Conservation (phyloP, 2,888 invertebrate species). For the Endotricha flammealis region DNA sequence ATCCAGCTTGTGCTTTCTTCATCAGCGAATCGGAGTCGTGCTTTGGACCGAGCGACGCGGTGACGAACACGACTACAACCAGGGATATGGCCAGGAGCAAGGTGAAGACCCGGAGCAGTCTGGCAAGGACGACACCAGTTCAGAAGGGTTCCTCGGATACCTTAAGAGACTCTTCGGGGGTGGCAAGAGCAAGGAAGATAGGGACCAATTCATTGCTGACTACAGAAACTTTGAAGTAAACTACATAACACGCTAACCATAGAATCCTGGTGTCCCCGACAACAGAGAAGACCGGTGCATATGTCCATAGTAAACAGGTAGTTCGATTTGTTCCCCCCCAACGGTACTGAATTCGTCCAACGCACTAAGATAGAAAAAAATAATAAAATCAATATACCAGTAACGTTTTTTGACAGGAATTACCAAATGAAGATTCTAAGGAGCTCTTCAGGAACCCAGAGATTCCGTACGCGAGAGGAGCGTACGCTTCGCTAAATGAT, state of each 20-base stretch:
- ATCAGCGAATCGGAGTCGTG: conserved; percentile 58
- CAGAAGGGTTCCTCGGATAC: conserved; percentile 39
- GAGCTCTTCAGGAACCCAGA: conserved; percentile 33
- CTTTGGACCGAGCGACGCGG: conserved; percentile 22
- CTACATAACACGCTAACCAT: conserved; percentile 19
- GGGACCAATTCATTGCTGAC: conserved; percentile 37
- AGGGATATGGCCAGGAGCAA: conserved; percentile 15
- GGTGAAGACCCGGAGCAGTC: conserved; percentile 15
- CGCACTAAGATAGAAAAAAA: conserved; percentile 46
- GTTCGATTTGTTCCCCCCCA: conserved; percentile 2
- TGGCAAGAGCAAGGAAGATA: conserved; percentile 34
- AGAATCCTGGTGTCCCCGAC: not conserved
- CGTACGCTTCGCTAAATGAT: conserved; percentile 29
- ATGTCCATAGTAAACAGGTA: conserved; percentile 6
- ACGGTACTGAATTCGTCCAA: conserved; percentile 51
- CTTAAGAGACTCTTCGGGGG: conserved; percentile 50
- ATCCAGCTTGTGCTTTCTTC: conserved; percentile 72
- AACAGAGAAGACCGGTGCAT: not conserved
- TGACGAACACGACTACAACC: conserved; percentile 17
- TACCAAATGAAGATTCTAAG: conserved; percentile 34
- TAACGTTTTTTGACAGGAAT: conserved; percentile 61
- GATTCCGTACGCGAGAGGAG: conserved; percentile 18
- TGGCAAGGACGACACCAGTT: conserved; percentile 10
- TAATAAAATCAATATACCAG: conserved; percentile 23
- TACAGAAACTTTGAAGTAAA: conserved; percentile 12